Evolutionary conservation across 1,140 invertebrate species (phyloP), one percentile per base, ranked within the genome.

Genomic region (Heliconius melpomene): DNA sequence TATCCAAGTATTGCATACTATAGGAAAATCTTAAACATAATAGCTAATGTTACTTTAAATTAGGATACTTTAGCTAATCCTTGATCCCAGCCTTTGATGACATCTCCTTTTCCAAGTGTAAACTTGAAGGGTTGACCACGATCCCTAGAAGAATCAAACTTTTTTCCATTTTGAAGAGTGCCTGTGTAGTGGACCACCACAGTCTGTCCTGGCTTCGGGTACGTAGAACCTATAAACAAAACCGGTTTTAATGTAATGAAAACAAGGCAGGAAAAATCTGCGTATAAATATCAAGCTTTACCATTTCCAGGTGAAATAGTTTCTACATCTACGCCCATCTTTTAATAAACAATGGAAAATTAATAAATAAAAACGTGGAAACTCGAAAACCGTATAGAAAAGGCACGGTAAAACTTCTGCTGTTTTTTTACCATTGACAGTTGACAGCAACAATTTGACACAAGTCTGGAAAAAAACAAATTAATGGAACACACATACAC

Each of bases 41-140:
- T 11, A 57, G 9, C 11, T 11, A 66, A n/a, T 57, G n/a, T 66
- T 2, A 66, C 26, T 26, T 29, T 13, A 23, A 60, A 23, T 11
- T 9, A 57, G 11, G 23, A 66, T 95, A 98, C 97, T 95, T 98
- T 97, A 72, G 98, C 97, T 78, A 99, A 97, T 81, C 98, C 98
- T 95, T 98, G 97, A 90, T 99, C 98, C 98, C 98, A 99, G 38
- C 98, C 98, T 92, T 97, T 97, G 90, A 99, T 99, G 9, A 99
- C 98, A 95, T 99, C 98, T 77, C 98, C 98, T 91, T 97, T 97
- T 66, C 98, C 98, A 87, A 99, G 97, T 87, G 96, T 97, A 94
- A 99, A 99, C 92, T 98, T 98, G 94, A 99, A 99, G 8, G 98
- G 98, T 83, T 97, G 96, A 60, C 98, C 98, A 85, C 98, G 97